These are phyloP conservation scores for Meloidogyne floridensis DNA, from an alignment of 1,140 invertebrate species.

Conservation along the genomic window DNA sequence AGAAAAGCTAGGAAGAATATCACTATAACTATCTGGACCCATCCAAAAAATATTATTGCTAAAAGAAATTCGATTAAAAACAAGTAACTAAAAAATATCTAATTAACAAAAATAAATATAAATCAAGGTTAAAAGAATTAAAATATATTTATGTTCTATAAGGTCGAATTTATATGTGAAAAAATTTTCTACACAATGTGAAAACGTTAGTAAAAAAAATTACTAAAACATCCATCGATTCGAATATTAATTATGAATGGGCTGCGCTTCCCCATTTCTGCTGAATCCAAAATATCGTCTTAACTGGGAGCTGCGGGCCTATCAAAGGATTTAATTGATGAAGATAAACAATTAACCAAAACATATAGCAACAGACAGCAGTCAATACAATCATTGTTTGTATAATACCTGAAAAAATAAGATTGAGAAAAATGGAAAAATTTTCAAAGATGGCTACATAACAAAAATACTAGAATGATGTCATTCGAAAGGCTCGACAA, in stretches of 20 bases:
- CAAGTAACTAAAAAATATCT: neutral
- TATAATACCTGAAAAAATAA: conserved; percentile 65
- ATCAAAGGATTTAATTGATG: conserved; percentile 65
- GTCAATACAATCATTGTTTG: conserved; percentile 65
- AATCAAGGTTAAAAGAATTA: neutral
- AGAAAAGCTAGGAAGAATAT: conserved; percentile 22
- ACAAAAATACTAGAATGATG: too few species aligned
- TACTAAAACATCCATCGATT: conserved; percentile 6
- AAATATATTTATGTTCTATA: neutral
- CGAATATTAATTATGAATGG: neutral
- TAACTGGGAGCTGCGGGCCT: conserved; percentile 64
- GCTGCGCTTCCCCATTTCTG: conserved; percentile 59
- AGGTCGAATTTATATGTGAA: conserved; percentile 1
- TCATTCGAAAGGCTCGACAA: too few species aligned
- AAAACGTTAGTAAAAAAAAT: neutral
- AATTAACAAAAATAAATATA: neutral
- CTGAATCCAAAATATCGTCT: conserved; percentile 63
- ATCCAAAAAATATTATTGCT: neutral
- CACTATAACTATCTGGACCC: conserved; percentile 5
- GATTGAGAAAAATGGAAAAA: neutral
- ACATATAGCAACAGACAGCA: conserved; percentile 64
- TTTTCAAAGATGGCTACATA: too few species aligned
- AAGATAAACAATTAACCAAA: conserved; percentile 65
- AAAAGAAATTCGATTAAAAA: neutral
- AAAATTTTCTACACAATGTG: conserved; percentile 13